These are phyloP conservation scores for Nomada ferruginata DNA, from an alignment of 2,888 invertebrate genomes.

Conservation along the genomic window DNA sequence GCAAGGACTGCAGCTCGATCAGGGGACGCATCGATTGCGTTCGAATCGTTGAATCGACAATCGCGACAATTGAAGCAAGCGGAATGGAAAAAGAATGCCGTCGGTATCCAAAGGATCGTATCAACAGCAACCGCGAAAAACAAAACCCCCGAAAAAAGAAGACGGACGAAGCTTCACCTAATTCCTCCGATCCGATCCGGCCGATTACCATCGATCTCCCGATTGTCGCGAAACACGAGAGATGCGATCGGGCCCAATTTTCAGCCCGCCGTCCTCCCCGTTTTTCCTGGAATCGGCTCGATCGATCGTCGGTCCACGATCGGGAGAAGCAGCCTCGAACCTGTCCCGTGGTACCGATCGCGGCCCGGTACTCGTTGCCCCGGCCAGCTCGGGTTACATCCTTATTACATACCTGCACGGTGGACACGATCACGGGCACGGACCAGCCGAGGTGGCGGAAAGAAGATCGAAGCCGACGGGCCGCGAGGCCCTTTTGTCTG, in stretches of 20 bases:
- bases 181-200: background rate
- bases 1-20: too few relatives aligned
- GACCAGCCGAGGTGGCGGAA: conserved; percentile 67
- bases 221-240: conserved; percentile 9
- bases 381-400: conserved; percentile 82
- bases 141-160: background rate
- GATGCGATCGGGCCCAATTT: conserved; percentile 16
- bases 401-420: conserved; percentile 81
- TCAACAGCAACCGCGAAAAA: background rate
- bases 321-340: conserved; percentile 36
- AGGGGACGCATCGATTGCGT: conserved; percentile 8
- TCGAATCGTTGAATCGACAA: too few relatives aligned
- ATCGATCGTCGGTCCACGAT: conserved; percentile 29
- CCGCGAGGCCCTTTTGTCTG: conserved; percentile 82
- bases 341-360: conserved; percentile 63
- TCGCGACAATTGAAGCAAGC: too few relatives aligned
- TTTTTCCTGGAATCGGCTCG: conserved; percentile 61
- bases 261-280: conserved; percentile 16
- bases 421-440: conserved; percentile 72
- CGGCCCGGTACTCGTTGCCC: conserved; percentile 50
- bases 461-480: conserved; percentile 81
- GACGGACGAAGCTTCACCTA: too few relatives aligned
- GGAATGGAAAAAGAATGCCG: too few relatives aligned
- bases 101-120: too few relatives aligned
- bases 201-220: background rate